phyloP scores from a whole-genome alignment of 2,113 vertebrate genomes.

The Xyliphius kryptos region DNA sequence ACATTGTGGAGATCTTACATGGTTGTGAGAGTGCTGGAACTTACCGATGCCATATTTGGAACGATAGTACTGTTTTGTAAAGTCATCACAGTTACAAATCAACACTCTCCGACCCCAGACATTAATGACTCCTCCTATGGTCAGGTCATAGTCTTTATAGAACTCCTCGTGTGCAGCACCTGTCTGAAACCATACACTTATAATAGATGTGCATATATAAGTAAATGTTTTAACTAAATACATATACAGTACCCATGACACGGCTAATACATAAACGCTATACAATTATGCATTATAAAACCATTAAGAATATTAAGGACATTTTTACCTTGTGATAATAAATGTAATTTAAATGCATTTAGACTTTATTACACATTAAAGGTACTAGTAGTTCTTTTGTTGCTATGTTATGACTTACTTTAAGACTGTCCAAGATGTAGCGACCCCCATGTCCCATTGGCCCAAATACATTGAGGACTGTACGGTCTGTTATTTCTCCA shows the following conservation, averaged over 20 bases:
- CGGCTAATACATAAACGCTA: too few relatives aligned
- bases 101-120: constrained; percentile 81
- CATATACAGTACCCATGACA: too few relatives aligned
- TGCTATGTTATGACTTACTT: constrained; percentile 59
- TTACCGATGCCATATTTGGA: constrained; percentile 81
- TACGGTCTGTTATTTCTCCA: constrained; percentile 67
- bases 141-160: constrained; percentile 82
- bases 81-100: constrained; percentile 84
- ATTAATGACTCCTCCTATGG: constrained; percentile 74
- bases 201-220: too few relatives aligned
- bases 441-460: constrained; percentile 52
- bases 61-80: constrained; percentile 83
- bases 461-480: constrained; percentile 76
- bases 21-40: constrained; percentile 32
- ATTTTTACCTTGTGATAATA: too few relatives aligned
- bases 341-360: too few relatives aligned
- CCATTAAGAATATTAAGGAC: too few relatives aligned
- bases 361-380: too few relatives aligned
- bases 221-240: too few relatives aligned
- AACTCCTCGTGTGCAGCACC: constrained; percentile 72
- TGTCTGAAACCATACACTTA: constrained; percentile 68
- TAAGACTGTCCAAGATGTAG: constrained; percentile 75
- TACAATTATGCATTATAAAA: too few relatives aligned
- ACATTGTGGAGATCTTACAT: background rate
- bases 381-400: background rate